These are phyloP conservation scores for Coreius guichenoti DNA, from an alignment of 2,797 vertebrate species.

Conservation along the genomic window DNA sequence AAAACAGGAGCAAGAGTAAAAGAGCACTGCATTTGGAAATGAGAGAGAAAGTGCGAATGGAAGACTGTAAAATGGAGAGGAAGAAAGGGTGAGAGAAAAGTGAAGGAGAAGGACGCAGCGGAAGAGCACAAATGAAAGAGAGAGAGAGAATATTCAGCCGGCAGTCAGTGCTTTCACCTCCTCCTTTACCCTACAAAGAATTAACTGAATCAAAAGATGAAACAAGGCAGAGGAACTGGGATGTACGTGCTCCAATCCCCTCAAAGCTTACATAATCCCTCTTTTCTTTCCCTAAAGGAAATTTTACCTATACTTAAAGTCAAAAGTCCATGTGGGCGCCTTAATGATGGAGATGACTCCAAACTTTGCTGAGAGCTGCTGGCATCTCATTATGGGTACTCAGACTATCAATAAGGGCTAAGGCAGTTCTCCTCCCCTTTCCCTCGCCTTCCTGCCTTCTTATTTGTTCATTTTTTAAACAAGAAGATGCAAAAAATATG, in stretches of 20 bases:
- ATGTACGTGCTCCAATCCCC: constrained; percentile 74
- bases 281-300: constrained; percentile 74
- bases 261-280: constrained; percentile 82
- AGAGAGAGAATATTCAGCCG: constrained; percentile 54
- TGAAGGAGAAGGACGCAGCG: constrained; percentile 19
- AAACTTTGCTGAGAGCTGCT: constrained; percentile 72
- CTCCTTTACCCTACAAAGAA: constrained; percentile 70
- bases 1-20: constrained; percentile 22
- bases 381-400: constrained; percentile 71
- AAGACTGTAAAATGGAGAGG: not conserved
- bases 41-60: constrained; percentile 19
- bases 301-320: constrained; percentile 70
- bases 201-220: constrained; percentile 78
- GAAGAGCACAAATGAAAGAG: constrained; percentile 37
- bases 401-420: constrained; percentile 59
- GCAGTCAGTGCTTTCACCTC: constrained; percentile 64
- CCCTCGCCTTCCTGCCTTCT: constrained; percentile 39
- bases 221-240: constrained; percentile 72
- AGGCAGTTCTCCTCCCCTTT: constrained; percentile 61
- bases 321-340: constrained; percentile 69
- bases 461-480: constrained; percentile 44
- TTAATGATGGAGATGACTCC: constrained; percentile 69
- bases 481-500: not conserved
- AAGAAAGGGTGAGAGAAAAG: not conserved
- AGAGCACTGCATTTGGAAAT: constrained; percentile 19